Evolutionary conservation across 2,797 vertebrate species (phyloP).

Genomic region (Chelon labrosus): DNA sequence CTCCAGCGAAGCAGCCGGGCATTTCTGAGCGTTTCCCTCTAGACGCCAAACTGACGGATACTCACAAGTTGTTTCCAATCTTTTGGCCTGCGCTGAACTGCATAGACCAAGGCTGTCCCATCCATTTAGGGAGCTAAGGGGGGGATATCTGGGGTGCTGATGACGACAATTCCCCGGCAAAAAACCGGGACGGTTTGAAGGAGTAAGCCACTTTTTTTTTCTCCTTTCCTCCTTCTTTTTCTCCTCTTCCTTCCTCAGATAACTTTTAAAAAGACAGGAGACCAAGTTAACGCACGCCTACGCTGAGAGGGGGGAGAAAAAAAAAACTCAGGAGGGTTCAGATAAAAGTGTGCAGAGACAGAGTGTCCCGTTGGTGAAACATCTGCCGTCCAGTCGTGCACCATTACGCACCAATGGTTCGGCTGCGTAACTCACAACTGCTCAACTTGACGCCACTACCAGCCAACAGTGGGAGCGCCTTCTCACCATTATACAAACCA

Average conservation of each 20-base stretch:
- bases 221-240: background rate
- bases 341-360: slow-evolving; percentile 69
- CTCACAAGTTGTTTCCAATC: slow-evolving; percentile 79
- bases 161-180: slow-evolving; percentile 82
- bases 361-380: slow-evolving; percentile 73
- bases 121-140: slow-evolving; percentile 79
- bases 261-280: slow-evolving; percentile 33
- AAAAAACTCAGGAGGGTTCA: slow-evolving; percentile 55
- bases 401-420: slow-evolving; percentile 75
- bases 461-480: slow-evolving; percentile 65
- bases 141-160: slow-evolving; percentile 73
- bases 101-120: slow-evolving; percentile 80
- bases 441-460: slow-evolving; percentile 44
- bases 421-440: slow-evolving; percentile 51
- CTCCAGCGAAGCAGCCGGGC: slow-evolving; percentile 69
- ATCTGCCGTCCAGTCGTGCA: slow-evolving; percentile 79
- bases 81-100: slow-evolving; percentile 83
- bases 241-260: slow-evolving; percentile 47
- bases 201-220: slow-evolving; percentile 54
- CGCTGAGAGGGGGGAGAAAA: slow-evolving; percentile 17
- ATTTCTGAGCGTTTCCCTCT: slow-evolving; percentile 69
- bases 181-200: slow-evolving; percentile 72
- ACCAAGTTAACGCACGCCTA: slow-evolving; percentile 70
- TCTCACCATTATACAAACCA: slow-evolving; percentile 12
- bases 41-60: slow-evolving; percentile 73